A percentile compares a stretch with the other conserved stretches of the same genome.
phyloP scores from a whole-genome alignment of 2,797 vertebrate species.

The Dallia pectoralis region DNA sequence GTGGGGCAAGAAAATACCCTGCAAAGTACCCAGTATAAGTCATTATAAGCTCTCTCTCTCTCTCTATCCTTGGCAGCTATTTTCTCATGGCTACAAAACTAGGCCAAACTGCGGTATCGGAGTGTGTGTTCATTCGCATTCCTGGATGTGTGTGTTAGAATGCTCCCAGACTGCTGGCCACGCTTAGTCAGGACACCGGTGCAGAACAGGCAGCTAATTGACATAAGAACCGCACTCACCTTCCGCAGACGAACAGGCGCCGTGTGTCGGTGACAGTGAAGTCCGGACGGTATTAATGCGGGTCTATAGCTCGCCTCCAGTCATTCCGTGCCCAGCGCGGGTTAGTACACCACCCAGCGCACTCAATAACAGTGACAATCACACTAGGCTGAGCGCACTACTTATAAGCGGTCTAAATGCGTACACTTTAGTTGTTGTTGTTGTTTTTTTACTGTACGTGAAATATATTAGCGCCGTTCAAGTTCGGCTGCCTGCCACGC shows the following conservation, averaged over 20 bases:
- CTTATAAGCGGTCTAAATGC: not conserved
- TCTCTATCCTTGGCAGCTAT: not conserved
- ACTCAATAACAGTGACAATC: not conserved
- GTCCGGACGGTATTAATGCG: not conserved
- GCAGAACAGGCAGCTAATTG: constrained; percentile 39
- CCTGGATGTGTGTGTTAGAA: not conserved
- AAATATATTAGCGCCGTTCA: not conserved
- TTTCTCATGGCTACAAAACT: constrained; percentile 1
- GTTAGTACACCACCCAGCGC: not conserved
- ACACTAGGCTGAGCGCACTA: not conserved
- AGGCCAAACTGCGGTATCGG: not conserved
- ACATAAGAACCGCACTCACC: constrained; percentile 62
- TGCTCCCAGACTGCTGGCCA: not conserved
- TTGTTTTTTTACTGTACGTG: not conserved
- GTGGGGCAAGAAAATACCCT: not conserved
- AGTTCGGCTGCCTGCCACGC: not conserved
- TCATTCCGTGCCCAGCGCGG: not conserved
- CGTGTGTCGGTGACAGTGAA: not conserved
- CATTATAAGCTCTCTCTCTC: too few relatives aligned
- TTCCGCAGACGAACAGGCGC: constrained; percentile 28
- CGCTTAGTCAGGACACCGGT: not conserved
- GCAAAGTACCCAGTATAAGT: not conserved
- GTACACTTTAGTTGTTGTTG: not conserved
- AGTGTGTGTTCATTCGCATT: not conserved
- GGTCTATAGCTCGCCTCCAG: not conserved